Percentiles rank a stretch among this genome's conserved stretches.
phyloP scores from a whole-genome alignment of 1,140 invertebrate species.

The Drosophila yakuba region DNA sequence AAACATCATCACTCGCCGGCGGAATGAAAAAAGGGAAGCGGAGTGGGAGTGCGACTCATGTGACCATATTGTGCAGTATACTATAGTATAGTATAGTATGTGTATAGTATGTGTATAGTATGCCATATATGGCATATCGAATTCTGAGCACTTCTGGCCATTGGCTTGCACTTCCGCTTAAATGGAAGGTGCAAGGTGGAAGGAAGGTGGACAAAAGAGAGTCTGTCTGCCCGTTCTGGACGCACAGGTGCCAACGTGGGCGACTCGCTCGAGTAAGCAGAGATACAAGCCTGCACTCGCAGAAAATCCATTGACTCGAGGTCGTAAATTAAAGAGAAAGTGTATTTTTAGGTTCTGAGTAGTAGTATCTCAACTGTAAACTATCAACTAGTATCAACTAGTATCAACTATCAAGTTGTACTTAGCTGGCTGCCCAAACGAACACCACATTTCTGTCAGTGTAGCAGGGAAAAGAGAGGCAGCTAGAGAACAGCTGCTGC shows the following conservation, averaged over 20 bases:
- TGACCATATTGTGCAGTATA: conserved; percentile 51
- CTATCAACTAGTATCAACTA: too few relatives aligned
- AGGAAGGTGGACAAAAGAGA: neutral
- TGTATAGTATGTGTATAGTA: too few relatives aligned
- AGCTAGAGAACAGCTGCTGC: conserved; percentile 52
- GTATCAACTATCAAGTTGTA: too few relatives aligned
- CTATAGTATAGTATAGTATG: too few relatives aligned
- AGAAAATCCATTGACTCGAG: neutral
- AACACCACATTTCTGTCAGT: neutral
- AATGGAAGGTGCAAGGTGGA: conserved; percentile 7
- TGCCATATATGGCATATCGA: conserved; percentile 46
- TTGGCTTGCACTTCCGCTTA: conserved; percentile 75
- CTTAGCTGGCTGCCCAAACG: too few relatives aligned
- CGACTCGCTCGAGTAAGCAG: conserved; percentile 25
- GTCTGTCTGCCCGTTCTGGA: conserved; percentile 4
- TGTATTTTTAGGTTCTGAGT: too few relatives aligned
- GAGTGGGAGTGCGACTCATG: conserved; percentile 38
- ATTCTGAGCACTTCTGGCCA: conserved; percentile 72
- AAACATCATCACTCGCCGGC: conserved; percentile 12
- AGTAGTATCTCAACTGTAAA: too few relatives aligned
- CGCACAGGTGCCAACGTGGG: conserved; percentile 63
- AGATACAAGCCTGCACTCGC: neutral
- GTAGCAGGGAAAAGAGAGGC: neutral
- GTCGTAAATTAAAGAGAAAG: neutral
- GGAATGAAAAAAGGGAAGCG: too few relatives aligned